Evolutionary conservation across 2,888 invertebrate species (phyloP).

Genomic region (Beris chalybata): DNA sequence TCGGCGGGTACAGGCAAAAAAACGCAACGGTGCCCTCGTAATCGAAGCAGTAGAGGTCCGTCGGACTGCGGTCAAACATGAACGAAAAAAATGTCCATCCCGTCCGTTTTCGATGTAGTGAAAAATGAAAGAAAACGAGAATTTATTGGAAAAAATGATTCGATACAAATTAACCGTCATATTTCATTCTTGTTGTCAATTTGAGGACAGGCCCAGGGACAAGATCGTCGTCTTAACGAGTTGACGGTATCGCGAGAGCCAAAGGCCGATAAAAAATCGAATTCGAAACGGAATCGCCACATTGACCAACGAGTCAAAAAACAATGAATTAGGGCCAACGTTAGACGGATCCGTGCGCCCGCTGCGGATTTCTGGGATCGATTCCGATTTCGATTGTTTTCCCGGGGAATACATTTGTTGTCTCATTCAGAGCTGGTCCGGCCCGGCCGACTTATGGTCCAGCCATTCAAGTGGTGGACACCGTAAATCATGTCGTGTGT

Average conservation of each 20-base stretch:
- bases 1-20: constrained; percentile 24
- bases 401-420: no score
- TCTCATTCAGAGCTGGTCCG: no score
- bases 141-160: constrained; percentile 41
- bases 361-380: constrained; percentile 12
- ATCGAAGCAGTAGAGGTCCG: no score
- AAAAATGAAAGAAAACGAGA: constrained; percentile 30
- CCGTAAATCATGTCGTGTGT: constrained; percentile 37
- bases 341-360: constrained; percentile 14
- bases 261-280: constrained; percentile 33
- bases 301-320: constrained; percentile 20
- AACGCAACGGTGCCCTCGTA: neutral
- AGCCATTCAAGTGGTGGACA: constrained; percentile 20
- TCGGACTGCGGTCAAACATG: neutral
- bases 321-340: constrained; percentile 33
- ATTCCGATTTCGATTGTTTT: constrained; percentile 24
- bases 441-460: neutral
- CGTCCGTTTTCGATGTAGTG: constrained; percentile 10
- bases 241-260: constrained; percentile 38
- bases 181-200: constrained; percentile 42
- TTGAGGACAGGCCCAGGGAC: constrained; percentile 35
- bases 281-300: constrained; percentile 31
- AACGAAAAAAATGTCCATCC: constrained; percentile 6
- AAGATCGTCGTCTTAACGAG: constrained; percentile 35
- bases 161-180: constrained; percentile 43